These are phyloP conservation scores for Psococerastis gibbosa DNA, from an alignment of 2,888 invertebrate species.

Conservation along the genomic window DNA sequence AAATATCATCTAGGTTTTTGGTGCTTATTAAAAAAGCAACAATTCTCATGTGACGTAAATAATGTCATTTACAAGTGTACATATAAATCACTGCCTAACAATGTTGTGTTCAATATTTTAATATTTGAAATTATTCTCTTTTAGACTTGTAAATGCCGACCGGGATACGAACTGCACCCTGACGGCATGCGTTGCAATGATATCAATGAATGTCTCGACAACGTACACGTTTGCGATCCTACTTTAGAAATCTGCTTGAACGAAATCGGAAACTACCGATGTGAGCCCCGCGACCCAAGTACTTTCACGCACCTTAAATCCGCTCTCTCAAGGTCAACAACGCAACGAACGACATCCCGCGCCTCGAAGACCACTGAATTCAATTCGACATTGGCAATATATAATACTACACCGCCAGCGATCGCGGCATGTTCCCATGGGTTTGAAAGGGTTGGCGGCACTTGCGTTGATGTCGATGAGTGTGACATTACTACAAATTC, in stretches of 20 bases:
- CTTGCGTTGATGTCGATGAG: constrained; percentile 34
- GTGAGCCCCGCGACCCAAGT: constrained; percentile 22
- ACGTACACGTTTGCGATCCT: constrained; percentile 23
- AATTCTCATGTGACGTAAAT: no score
- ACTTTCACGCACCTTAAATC: constrained; percentile 5
- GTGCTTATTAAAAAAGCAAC: no score
- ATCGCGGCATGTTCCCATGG: background rate
- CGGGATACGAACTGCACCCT: constrained; percentile 44
- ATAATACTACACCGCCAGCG: constrained; percentile 11
- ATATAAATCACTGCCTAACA: no score
- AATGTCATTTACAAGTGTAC: no score
- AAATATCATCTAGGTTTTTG: no score
- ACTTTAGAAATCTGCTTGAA: constrained; percentile 26
- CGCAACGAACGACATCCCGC: background rate
- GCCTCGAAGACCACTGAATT: background rate
- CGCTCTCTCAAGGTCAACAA: constrained; percentile 1
- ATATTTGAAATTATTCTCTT: no score
- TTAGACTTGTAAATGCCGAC: constrained; percentile 48
- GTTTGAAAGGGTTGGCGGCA: constrained; percentile 7
- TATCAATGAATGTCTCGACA: constrained; percentile 34
- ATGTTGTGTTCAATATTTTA: no score
- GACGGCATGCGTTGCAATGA: constrained; percentile 28
- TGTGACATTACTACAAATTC: constrained; percentile 25
- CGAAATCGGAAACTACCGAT: constrained; percentile 28
- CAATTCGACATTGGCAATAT: constrained; percentile 1